Conservation (phyloP, 2,888 invertebrate species). For the Gortyna flavago region DNA sequence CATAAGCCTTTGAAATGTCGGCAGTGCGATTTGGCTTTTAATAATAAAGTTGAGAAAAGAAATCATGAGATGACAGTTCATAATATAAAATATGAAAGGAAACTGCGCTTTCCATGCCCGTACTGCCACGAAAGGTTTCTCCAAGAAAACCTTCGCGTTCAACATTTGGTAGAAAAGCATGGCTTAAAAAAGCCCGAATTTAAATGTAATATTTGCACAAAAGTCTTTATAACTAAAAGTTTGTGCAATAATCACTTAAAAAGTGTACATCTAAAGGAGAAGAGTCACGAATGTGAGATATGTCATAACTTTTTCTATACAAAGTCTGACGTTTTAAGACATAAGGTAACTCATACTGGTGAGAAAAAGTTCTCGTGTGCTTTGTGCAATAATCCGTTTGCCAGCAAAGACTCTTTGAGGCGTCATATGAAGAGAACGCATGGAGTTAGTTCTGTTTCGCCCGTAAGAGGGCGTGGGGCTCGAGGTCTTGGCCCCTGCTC, state of each 20-base stretch:
- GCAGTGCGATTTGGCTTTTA: slow-evolving; percentile 74
- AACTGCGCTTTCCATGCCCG: slow-evolving; percentile 78
- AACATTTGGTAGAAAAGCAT: slow-evolving; percentile 77
- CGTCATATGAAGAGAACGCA: slow-evolving; percentile 82
- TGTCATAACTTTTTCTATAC: slow-evolving; percentile 83
- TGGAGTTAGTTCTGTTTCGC: slow-evolving; percentile 39
- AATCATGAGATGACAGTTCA: slow-evolving; percentile 64
- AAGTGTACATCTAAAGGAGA: slow-evolving; percentile 83
- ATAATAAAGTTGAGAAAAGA: slow-evolving; percentile 64
- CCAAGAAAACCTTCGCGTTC: slow-evolving; percentile 76
- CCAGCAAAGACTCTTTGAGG: slow-evolving; percentile 82
- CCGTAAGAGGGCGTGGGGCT: neutral
- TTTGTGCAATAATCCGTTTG: slow-evolving; percentile 78
- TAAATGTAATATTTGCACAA: slow-evolving; percentile 78
- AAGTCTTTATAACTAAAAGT: slow-evolving; percentile 81
- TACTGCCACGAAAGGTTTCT: slow-evolving; percentile 78
- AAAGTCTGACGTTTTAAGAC: slow-evolving; percentile 80
- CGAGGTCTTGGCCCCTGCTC: slow-evolving; percentile 13
- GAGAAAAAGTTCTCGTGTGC: slow-evolving; percentile 80
- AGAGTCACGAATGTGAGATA: slow-evolving; percentile 80
- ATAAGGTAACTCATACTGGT: slow-evolving; percentile 81
- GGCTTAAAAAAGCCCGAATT: slow-evolving; percentile 78
- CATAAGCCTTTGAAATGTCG: slow-evolving; percentile 76
- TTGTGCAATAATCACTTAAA: slow-evolving; percentile 83
- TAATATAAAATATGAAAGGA: slow-evolving; percentile 70